Base-by-base conservation (phyloP, 2,888 invertebrate genomes). In the Mongoloraphidia duomilia region DNA sequence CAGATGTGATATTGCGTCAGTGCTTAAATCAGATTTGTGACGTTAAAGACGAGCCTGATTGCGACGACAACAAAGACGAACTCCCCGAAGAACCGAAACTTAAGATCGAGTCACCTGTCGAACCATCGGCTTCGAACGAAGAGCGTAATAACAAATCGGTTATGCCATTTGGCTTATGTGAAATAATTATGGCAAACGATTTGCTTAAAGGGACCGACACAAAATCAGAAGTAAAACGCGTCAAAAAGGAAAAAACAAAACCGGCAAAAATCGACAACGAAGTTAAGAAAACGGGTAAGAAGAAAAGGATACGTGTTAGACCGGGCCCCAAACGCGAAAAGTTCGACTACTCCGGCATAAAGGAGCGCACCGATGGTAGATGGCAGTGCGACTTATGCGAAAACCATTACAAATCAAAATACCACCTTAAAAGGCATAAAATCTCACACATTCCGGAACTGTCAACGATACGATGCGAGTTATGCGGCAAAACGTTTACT, bases 401-500 rank as follows among this genome's bases (percentile, higher is more conserved):
- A 12, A 43, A 42, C 37, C 36, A 41, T 8, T 48, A 36, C 26
- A 48, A 41, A 33, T 43, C 33, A 12, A 48, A 48, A 42, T 48
- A 48, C 38, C 36, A 48, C 12, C 14, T 40, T 5, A 33, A 13
- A 33, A 34, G 48, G 10, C 48, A 48, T 48, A 13, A 34, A 8
- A 42, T 42, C 9, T 26, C 33, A 26, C 48, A 48, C 14, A 26
- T 26, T 26, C 26, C 26, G 26, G 26, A 26, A 26, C 26, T 26
- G 26, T 26, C 26, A 6, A 26, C 26, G 26, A 26, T 26, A 26
- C 26, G 26, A 26, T 26, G 26, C 26, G 39, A 26, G 26, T 17
- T 43, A 14, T 48, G 48, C 37, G 48, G 39, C 10, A 41, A 36
- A 38, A 14, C 12, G 14, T 48, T 48, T 36, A n/a, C 26, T 9